Percentiles rank a stretch among this genome's conserved stretches.
These are phyloP conservation scores for Anomalospiza imberbis DNA, from an alignment of 2,797 vertebrate species.

Conservation along the genomic window DNA sequence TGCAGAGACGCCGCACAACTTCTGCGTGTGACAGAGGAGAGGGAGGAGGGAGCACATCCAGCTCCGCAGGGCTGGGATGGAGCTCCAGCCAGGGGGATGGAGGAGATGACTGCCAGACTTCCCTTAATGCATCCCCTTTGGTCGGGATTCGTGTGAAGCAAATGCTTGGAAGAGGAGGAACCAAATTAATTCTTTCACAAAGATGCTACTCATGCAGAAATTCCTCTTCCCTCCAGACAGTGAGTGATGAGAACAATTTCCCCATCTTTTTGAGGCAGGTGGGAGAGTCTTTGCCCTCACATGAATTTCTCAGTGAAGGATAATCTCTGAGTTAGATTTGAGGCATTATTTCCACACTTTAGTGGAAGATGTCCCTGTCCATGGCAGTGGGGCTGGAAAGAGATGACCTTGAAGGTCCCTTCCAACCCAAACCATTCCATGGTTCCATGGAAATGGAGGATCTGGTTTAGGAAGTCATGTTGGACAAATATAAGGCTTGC, in stretches of 20 bases:
- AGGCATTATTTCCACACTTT: not conserved
- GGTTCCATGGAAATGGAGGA: not conserved
- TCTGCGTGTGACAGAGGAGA: not conserved
- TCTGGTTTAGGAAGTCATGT: not conserved
- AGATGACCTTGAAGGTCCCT: not conserved
- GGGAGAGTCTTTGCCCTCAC: not conserved
- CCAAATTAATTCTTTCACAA: not conserved
- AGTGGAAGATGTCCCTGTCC: not conserved
- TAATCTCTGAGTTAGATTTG: not conserved
- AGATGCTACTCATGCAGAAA: not conserved
- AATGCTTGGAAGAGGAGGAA: not conserved
- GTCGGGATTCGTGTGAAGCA: not conserved
- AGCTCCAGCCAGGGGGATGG: not conserved
- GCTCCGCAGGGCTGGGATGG: not conserved
- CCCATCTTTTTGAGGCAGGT: accelerated
- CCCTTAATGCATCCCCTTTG: not conserved
- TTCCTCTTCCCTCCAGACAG: not conserved
- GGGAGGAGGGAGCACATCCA: not conserved
- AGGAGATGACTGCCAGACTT: not conserved
- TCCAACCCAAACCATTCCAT: not conserved
- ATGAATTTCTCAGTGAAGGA: not conserved
- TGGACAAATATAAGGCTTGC: not conserved
- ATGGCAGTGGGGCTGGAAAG: not conserved
- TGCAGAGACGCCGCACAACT: not conserved
- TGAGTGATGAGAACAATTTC: not conserved